Percentiles rank a stretch among this genome's conserved stretches.
Conservation (phyloP, 2,113 vertebrate species). For the Clarias magur region DNA sequence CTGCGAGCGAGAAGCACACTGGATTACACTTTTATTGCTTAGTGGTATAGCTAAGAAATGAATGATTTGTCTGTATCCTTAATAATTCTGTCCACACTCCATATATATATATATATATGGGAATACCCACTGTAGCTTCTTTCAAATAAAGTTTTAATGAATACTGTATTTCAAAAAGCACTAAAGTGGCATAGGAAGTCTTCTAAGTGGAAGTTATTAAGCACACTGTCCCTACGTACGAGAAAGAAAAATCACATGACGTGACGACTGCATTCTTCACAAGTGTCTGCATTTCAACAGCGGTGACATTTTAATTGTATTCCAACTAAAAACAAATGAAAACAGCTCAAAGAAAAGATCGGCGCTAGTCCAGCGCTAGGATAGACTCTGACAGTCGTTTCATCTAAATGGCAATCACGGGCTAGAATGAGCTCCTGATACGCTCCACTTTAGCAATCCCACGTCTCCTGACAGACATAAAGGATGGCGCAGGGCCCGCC, state of each 20-base stretch:
- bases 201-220: not conserved
- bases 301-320: conserved; percentile 31
- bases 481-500: conserved; percentile 68
- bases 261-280: not conserved
- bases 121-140: not conserved
- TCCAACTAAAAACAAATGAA: conserved; percentile 20
- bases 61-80: not conserved
- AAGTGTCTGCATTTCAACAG: not conserved
- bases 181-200: not conserved
- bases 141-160: not conserved
- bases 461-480: conserved; percentile 75
- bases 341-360: conserved; percentile 19
- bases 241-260: not conserved
- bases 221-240: not conserved
- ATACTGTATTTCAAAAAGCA: not conserved
- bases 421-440: conserved; percentile 67
- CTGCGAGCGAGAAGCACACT: not conserved
- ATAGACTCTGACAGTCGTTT: conserved; percentile 60
- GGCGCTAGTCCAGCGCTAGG: not conserved
- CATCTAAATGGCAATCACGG: conserved; percentile 63
- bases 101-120: not conserved
- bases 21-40: not conserved
- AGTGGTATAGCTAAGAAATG: not conserved
- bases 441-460: conserved; percentile 67
- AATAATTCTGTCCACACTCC: not conserved